These are phyloP conservation scores for Oikopleura dioica DNA, from an alignment of 23 tunicate species.

Conservation along the genomic window DNA sequence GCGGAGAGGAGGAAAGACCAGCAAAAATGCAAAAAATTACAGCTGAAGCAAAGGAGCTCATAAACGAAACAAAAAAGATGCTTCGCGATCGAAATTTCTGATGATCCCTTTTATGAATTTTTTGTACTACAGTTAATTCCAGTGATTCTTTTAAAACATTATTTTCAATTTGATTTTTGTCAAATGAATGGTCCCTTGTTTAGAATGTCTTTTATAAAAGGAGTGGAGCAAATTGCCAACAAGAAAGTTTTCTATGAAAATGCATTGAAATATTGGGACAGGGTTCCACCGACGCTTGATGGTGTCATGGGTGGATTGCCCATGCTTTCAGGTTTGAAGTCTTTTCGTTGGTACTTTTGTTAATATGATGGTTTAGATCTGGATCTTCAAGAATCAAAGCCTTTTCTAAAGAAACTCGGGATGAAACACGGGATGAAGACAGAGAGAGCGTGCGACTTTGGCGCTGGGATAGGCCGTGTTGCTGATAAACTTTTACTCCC, in stretches of 20 bases:
- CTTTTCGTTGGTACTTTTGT: background rate
- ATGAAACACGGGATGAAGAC: slow-evolving; percentile 1
- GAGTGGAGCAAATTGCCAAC: too few relatives aligned
- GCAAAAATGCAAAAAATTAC: too few relatives aligned
- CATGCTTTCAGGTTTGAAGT: background rate
- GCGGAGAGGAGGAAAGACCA: too few relatives aligned
- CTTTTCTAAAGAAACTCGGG: background rate
- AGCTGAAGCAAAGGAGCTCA: too few relatives aligned
- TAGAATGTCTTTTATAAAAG: too few relatives aligned
- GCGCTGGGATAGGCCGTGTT: slow-evolving; percentile 89
- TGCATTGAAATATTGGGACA: background rate
- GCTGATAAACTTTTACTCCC: slow-evolving; percentile 38
- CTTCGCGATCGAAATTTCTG: too few relatives aligned
- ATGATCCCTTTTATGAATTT: too few relatives aligned
- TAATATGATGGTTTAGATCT: background rate
- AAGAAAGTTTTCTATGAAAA: background rate
- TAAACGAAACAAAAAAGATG: too few relatives aligned
- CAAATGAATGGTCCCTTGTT: too few relatives aligned
- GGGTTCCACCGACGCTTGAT: background rate
- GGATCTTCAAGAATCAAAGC: background rate
- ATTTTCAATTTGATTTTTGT: too few relatives aligned
- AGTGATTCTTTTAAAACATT: too few relatives aligned
- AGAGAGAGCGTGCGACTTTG: slow-evolving; percentile 50
- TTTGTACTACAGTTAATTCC: too few relatives aligned
- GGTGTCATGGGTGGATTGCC: background rate